phyloP scores from a whole-genome alignment of 2,797 vertebrate genomes.

The Anguilla marmorata region DNA sequence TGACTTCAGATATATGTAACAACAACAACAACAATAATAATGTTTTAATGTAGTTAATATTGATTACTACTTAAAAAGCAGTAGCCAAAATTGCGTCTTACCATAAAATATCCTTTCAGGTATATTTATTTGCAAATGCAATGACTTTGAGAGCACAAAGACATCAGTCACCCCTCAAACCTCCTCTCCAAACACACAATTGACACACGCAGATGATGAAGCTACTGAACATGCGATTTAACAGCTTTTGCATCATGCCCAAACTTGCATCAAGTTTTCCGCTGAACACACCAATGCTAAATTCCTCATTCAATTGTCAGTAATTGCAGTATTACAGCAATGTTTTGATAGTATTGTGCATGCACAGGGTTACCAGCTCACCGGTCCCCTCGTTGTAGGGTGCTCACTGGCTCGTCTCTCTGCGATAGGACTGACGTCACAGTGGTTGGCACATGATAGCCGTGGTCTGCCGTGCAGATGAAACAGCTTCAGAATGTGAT shows the following conservation, averaged over 20 bases:
- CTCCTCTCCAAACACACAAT: background rate
- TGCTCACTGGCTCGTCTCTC: background rate
- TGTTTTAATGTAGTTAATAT: too few species aligned
- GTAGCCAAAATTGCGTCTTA: too few species aligned
- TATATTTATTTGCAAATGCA: background rate
- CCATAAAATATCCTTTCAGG: too few species aligned
- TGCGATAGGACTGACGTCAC: constrained; percentile 32
- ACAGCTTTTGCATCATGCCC: background rate
- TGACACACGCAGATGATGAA: background rate
- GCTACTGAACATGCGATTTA: background rate
- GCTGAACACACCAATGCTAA: background rate
- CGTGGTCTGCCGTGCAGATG: constrained; percentile 39
- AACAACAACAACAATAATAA: too few species aligned
- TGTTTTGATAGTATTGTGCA: background rate
- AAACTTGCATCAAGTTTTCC: too few species aligned
- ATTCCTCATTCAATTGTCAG: background rate
- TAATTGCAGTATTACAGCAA: background rate
- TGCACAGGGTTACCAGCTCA: background rate
- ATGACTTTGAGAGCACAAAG: background rate
- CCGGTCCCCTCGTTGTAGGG: background rate
- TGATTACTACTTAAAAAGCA: too few species aligned
- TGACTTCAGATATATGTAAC: too few species aligned
- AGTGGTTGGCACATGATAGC: constrained; percentile 30
- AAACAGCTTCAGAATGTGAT: constrained; percentile 47
- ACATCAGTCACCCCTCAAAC: background rate